phyloP scores from a whole-genome alignment of 37 sponge, comb jelly and placozoan species.

The Beroe forskalii region DNA sequence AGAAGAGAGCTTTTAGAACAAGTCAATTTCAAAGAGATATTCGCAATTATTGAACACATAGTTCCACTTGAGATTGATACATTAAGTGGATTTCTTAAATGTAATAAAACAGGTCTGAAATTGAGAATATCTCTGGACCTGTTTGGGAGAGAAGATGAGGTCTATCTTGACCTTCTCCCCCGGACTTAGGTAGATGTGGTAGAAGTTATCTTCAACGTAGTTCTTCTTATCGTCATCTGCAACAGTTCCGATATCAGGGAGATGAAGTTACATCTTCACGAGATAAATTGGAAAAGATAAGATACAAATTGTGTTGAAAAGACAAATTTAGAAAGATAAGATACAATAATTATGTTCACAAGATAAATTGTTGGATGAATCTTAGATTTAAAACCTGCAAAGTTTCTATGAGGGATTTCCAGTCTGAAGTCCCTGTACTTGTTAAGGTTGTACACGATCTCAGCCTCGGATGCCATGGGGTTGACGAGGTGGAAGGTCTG shows the following conservation, averaged over 20 bases:
- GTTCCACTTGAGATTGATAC: constrained; percentile 1
- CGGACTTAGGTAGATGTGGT: constrained; percentile 63
- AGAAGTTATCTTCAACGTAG: constrained; percentile 49
- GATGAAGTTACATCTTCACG: no score
- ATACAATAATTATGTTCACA: no score
- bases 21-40: background rate
- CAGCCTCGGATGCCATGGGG: constrained; percentile 51
- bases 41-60: background rate
- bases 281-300: no score
- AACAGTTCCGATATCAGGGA: no score
- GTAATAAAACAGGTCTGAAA: no score
- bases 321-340: no score
- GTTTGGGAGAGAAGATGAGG: constrained; percentile 64
- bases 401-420: constrained; percentile 57
- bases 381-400: constrained; percentile 53
- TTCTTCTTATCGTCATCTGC: constrained; percentile 66
- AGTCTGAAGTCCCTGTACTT: constrained; percentile 40
- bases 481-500: constrained; percentile 44
- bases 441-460: constrained; percentile 63
- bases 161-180: constrained; percentile 64
- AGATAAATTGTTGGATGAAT: no score
- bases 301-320: no score
- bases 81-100: background rate
- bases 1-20: no score
- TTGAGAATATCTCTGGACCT: no score